Evolutionary conservation across 2,888 invertebrate genomes (phyloP), one percentile per base, ranked within the genome.

Genomic region (Ormyrus rosae): DNA sequence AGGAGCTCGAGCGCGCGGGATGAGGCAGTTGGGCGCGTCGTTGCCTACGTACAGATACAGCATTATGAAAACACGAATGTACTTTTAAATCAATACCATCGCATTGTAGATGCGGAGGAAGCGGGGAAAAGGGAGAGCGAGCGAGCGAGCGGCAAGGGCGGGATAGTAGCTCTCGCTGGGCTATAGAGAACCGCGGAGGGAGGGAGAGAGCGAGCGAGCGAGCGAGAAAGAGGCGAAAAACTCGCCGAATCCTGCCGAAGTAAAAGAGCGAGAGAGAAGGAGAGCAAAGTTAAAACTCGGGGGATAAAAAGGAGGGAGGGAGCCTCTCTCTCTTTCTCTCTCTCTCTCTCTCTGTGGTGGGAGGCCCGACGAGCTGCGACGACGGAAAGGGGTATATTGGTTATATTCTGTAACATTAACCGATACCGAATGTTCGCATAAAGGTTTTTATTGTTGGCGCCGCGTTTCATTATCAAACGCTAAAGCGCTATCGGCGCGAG

Each of bases 41-140:
- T 86, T 86, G 86, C 85, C 86, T 87, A 86, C 86, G 89, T 89
- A 89, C 89, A 90, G 90, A 90, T 90, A 90, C 90, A 89, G 90
- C 90, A 90, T 90, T 90, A 90, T 90, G 90, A 90, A 90, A 90
- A 90, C 90, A 90, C 90, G 90, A 90, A 90, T 90, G 90, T 90
- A 90, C 90, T 90, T 90, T 90, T 90, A 90, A 90, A 90, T 90
- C 90, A 90, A 90, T 90, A 90, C 90, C 91, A 91, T 91, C 90
- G 90, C 89, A 91, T 91, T 91, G 91, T 90, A 88, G 89, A 90
- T 64, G 79, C 67, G 72, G 79, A 64, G 72, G 64, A 55, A 68
- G 88, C 85, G 87, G 88, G 85, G 87, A 68, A 75, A 76, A 81
- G 80, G 83, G 81, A 74, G 64, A 61, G 74, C 80, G 81, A 76